These are phyloP conservation scores for Coleophora deauratella DNA, from an alignment of 2,888 invertebrate species.

Conservation along the genomic window DNA sequence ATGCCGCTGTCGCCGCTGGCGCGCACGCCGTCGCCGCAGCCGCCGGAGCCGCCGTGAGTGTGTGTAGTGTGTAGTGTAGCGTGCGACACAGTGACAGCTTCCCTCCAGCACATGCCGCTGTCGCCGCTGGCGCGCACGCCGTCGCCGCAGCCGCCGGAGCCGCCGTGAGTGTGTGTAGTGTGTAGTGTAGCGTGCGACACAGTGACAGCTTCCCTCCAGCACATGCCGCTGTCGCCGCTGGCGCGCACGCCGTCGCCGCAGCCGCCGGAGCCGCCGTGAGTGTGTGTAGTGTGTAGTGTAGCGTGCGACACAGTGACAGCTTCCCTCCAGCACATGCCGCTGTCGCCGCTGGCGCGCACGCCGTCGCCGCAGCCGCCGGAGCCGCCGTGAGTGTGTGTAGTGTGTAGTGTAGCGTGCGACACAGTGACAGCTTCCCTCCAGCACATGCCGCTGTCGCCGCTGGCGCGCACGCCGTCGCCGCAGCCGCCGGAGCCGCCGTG, in stretches of 20 bases:
- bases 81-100: conserved; percentile 67
- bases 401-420: conserved; percentile 47
- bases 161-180: conserved; percentile 87
- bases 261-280: conserved; percentile 90
- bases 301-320: conserved; percentile 63
- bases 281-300: no score
- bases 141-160: conserved; percentile 94
- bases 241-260: conserved; percentile 97
- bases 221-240: conserved; percentile 96
- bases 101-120: conserved; percentile 90
- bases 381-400: conserved; percentile 87
- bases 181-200: conserved; percentile 62
- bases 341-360: conserved; percentile 95
- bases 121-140: conserved; percentile 97
- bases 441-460: conserved; percentile 96
- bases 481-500: conserved; percentile 93
- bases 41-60: conserved; percentile 90
- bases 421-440: conserved; percentile 75
- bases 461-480: conserved; percentile 96
- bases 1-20: conserved; percentile 97
- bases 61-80: no score
- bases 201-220: conserved; percentile 76
- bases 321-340: conserved; percentile 89
- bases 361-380: conserved; percentile 97
- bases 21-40: conserved; percentile 95